Conservation (phyloP, 2,888 invertebrate species). For the Orchestes rusci region DNA sequence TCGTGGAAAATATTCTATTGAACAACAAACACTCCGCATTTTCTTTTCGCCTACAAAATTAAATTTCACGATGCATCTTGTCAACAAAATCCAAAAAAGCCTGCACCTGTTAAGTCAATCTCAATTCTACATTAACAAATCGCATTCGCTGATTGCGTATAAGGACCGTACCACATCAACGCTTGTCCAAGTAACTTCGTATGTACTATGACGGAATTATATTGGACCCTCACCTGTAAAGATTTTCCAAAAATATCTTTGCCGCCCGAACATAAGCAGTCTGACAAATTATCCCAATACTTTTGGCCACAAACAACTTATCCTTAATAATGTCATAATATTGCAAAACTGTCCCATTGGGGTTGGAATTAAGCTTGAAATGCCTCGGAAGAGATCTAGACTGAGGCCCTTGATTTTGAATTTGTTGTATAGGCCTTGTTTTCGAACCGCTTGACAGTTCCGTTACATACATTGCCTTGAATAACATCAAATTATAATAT, state of each 20-base stretch:
- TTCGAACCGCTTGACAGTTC: slow-evolving; percentile 78
- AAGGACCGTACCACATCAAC: no score
- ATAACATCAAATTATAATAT: no score
- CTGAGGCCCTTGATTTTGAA: slow-evolving; percentile 55
- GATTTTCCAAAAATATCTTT: slow-evolving; percentile 77
- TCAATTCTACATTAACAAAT: no score
- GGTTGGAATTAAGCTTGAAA: slow-evolving; percentile 69
- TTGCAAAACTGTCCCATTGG: slow-evolving; percentile 58
- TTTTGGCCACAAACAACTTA: slow-evolving; percentile 91
- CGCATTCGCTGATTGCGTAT: no score
- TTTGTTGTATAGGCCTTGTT: slow-evolving; percentile 54
- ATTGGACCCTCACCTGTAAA: slow-evolving; percentile 65
- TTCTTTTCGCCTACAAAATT: no score
- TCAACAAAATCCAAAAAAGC: no score
- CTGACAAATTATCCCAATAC: slow-evolving; percentile 84
- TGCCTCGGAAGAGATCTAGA: slow-evolving; percentile 84
- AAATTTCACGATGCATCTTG: no score
- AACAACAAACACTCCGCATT: no score
- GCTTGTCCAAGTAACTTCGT: no score
- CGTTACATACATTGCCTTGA: slow-evolving; percentile 67
- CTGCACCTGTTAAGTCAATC: no score
- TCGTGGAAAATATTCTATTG: no score
- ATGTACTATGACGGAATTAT: no score
- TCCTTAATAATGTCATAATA: slow-evolving; percentile 93
- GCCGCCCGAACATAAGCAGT: slow-evolving; percentile 85